phyloP scores from a whole-genome alignment of 2,888 invertebrate species.

The Lasioglossum figueresi region DNA sequence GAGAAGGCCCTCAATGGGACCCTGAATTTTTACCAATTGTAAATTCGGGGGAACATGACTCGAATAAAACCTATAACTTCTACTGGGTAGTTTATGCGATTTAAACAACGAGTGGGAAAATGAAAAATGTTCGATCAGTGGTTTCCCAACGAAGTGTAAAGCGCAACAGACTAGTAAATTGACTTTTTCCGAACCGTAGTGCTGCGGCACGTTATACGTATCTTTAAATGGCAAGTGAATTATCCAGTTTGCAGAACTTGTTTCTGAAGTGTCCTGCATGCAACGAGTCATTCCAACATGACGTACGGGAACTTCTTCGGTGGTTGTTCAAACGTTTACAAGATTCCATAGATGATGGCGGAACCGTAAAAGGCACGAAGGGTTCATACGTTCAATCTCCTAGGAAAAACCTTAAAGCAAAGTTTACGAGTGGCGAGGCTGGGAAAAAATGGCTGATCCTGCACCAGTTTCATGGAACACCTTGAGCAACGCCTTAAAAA shows the following conservation, averaged over 20 bases:
- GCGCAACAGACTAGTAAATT: constrained; percentile 27
- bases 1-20: too few species aligned
- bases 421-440: constrained; percentile 49
- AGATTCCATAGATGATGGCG: constrained; percentile 66
- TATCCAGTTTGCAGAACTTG: constrained; percentile 43
- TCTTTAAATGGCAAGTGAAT: constrained; percentile 48
- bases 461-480: constrained; percentile 40
- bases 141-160: constrained; percentile 7
- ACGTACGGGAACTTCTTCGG: constrained; percentile 45
- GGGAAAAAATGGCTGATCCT: constrained; percentile 43
- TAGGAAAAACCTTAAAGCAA: constrained; percentile 54
- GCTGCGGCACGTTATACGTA: constrained; percentile 16
- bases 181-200: background rate
- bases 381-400: constrained; percentile 54
- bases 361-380: constrained; percentile 57
- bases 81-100: too few species aligned
- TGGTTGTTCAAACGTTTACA: constrained; percentile 51
- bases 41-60: too few species aligned
- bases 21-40: too few species aligned
- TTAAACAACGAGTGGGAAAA: background rate
- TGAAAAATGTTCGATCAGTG: background rate
- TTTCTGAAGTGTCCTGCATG: constrained; percentile 36
- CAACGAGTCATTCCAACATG: constrained; percentile 54
- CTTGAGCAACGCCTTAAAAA: constrained; percentile 16
- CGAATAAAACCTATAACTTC: too few species aligned